These are phyloP conservation scores for Ptychoptera contaminata DNA, from an alignment of 2,888 invertebrate genomes.

Conservation along the genomic window DNA sequence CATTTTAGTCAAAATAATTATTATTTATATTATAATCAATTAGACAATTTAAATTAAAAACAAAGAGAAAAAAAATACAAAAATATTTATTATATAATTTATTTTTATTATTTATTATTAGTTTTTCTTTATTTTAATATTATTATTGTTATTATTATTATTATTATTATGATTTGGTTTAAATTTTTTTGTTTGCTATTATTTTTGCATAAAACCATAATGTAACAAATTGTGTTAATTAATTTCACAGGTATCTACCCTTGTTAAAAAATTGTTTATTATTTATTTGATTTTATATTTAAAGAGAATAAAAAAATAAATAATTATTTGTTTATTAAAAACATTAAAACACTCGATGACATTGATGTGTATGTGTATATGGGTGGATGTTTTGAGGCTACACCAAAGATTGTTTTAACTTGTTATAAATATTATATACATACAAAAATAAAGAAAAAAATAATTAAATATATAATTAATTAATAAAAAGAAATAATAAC, in stretches of 20 bases:
- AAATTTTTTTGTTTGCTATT: no score
- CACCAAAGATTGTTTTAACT: conserved; percentile 15
- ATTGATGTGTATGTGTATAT: conserved; percentile 1
- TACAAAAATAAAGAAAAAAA: conserved; percentile 3
- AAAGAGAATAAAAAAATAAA: conserved; percentile 11
- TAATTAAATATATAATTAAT: conserved; percentile 7
- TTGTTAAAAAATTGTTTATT: conserved; percentile 20
- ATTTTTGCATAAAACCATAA: neutral
- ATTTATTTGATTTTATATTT: conserved; percentile 4
- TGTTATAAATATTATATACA: conserved; percentile 3
- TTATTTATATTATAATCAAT: no score
- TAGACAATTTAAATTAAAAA: no score
- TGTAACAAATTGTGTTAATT: neutral
- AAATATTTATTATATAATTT: neutral
- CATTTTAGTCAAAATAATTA: no score
- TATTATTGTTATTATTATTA: neutral
- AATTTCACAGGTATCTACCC: conserved; percentile 28
- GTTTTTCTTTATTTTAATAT: neutral
- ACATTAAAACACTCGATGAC: conserved; percentile 5
- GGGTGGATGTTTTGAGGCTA: conserved; percentile 15
- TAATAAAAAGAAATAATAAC: conserved; percentile 4
- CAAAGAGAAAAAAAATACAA: no score
- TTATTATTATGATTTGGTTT: neutral
- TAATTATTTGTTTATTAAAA: neutral
- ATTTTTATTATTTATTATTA: neutral